A percentile compares a stretch with the other conserved stretches of the same genome.
These are phyloP conservation scores for Arion vulgaris DNA, from an alignment of 1,140 invertebrate species.

Conservation along the genomic window DNA sequence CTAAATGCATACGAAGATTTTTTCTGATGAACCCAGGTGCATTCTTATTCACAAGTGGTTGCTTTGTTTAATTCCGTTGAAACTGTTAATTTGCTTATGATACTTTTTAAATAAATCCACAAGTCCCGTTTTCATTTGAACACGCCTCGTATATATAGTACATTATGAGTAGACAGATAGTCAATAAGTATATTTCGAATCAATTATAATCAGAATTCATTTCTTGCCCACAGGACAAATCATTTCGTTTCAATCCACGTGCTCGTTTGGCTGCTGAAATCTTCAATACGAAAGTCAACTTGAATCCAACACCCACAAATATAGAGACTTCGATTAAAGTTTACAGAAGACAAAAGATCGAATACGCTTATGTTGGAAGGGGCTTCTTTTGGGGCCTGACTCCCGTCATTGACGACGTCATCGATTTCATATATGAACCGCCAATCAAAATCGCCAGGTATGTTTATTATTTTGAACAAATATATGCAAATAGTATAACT, in stretches of 20 bases:
- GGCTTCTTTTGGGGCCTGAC: neutral
- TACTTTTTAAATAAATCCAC: too few species aligned
- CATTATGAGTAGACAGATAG: too few species aligned
- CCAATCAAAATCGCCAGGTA: neutral
- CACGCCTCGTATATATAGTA: too few species aligned
- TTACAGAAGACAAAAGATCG: neutral
- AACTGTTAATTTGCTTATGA: too few species aligned
- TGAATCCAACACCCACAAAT: neutral
- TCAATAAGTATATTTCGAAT: too few species aligned
- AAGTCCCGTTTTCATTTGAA: too few species aligned
- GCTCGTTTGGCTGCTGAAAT: neutral
- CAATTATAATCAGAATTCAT: too few species aligned
- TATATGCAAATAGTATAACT: too few species aligned
- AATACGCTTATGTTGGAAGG: neutral
- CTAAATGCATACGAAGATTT: too few species aligned
- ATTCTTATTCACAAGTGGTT: too few species aligned
- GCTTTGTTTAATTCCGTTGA: too few species aligned
- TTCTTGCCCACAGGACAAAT: neutral
- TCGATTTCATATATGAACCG: constrained; percentile 2
- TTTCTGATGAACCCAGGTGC: too few species aligned
- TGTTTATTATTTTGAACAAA: neutral
- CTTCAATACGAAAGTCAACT: neutral
- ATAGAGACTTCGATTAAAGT: neutral
- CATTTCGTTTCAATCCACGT: neutral
- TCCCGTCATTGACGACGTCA: neutral